phyloP scores from a whole-genome alignment of 2,888 invertebrate genomes.

The Sussaba pulchella region DNA sequence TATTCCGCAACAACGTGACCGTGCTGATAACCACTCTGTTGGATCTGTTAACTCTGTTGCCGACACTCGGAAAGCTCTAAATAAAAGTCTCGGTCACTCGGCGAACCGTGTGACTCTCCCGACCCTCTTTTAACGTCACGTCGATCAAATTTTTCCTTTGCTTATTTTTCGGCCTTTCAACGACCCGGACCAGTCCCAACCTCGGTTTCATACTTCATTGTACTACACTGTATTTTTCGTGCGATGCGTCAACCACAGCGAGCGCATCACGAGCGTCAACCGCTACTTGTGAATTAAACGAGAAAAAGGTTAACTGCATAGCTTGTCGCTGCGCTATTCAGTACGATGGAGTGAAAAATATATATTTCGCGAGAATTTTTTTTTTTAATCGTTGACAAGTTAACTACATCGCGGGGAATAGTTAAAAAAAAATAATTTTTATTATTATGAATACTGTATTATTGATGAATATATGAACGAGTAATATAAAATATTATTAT shows the following conservation, averaged over 20 bases:
- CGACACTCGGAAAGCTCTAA: conserved; percentile 66
- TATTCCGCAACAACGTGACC: conserved; percentile 16
- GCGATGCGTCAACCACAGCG: conserved; percentile 60
- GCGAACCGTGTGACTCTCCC: conserved; percentile 33
- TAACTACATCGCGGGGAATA: no score
- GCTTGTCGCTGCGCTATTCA: conserved; percentile 8
- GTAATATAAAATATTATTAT: no score
- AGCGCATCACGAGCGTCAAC: conserved; percentile 49
- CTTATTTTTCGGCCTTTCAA: conserved; percentile 29
- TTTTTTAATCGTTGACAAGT: no score
- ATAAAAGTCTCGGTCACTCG: conserved; percentile 60
- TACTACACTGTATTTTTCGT: conserved; percentile 65
- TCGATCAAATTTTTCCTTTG: conserved; percentile 61
- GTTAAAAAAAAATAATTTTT: no score
- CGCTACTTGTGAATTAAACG: conserved; percentile 45
- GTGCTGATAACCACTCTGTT: conserved; percentile 59
- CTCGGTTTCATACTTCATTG: conserved; percentile 48
- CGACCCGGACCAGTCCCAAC: conserved; percentile 60
- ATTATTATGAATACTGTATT: no score
- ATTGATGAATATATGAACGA: no score
- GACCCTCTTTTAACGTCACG: conserved; percentile 49
- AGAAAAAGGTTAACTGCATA: conserved; percentile 10
- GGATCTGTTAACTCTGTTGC: conserved; percentile 58
- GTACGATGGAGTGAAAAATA: not conserved
- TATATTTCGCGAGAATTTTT: not conserved